These are phyloP conservation scores for Epinotia ramella DNA, from an alignment of 2,888 invertebrate genomes.

Conservation along the genomic window DNA sequence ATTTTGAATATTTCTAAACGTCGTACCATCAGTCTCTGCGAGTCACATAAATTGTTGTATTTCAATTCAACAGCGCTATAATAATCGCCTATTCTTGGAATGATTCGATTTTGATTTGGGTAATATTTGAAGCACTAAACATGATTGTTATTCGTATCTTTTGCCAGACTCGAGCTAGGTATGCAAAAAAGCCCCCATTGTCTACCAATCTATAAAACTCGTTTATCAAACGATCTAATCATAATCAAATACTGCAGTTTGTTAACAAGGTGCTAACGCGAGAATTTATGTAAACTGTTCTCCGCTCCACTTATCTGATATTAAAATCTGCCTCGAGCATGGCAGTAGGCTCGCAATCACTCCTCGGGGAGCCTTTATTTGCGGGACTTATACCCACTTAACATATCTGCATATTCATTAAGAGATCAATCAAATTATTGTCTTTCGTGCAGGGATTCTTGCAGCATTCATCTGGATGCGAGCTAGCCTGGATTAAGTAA, in stretches of 20 bases:
- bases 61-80: no score
- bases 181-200: neutral
- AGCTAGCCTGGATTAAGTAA: slow-evolving; percentile 41
- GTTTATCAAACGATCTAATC: slow-evolving; percentile 74
- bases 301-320: slow-evolving; percentile 80
- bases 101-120: neutral
- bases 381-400: slow-evolving; percentile 78
- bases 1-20: no score
- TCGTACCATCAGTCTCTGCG: no score
- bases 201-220: slow-evolving; percentile 42
- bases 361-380: slow-evolving; percentile 79
- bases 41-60: no score
- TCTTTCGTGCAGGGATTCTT: slow-evolving; percentile 50
- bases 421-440: slow-evolving; percentile 81
- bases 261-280: slow-evolving; percentile 83
- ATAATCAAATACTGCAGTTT: slow-evolving; percentile 81
- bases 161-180: neutral
- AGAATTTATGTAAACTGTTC: slow-evolving; percentile 84
- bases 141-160: neutral
- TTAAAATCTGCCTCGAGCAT: slow-evolving; percentile 77
- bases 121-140: neutral
- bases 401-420: slow-evolving; percentile 84
- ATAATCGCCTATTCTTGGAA: neutral
- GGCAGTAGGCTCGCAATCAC: slow-evolving; percentile 77
- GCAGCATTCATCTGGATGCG: slow-evolving; percentile 53